Conservation (phyloP, 1,140 invertebrate genomes). For the Drosophila lini region DNA sequence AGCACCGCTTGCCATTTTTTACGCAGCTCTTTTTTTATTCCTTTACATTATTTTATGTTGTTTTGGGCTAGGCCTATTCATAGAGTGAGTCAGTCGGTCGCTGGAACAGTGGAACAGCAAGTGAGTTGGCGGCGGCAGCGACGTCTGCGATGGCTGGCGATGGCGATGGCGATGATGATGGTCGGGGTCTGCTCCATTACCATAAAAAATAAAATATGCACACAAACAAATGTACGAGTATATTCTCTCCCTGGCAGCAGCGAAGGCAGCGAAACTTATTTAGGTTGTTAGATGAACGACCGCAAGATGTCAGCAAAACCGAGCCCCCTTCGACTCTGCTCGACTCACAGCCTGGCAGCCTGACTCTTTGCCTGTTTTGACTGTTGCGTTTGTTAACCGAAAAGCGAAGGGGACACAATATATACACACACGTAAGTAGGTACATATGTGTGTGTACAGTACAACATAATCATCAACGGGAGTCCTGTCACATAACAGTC, state of each 20-base stretch:
- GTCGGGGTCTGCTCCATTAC: conserved; percentile 57
- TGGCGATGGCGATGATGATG: conserved; percentile 19
- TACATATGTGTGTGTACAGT: conserved; percentile 15
- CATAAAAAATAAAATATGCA: conserved; percentile 37
- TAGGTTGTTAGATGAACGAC: conserved; percentile 75
- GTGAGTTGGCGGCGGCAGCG: conserved; percentile 22
- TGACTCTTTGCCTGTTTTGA: conserved; percentile 6
- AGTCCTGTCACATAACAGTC: conserved; percentile 47
- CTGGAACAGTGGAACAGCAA: conserved; percentile 41
- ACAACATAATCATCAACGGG: conserved; percentile 53
- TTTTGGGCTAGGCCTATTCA: conserved; percentile 61
- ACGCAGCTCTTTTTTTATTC: conserved; percentile 22
- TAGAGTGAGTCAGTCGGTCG: conserved; percentile 56
- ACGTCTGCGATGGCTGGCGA: conserved; percentile 3
- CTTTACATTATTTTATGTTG: conserved; percentile 34
- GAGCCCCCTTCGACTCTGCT: conserved; percentile 3
- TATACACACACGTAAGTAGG: conserved; percentile 4
- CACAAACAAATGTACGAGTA: conserved; percentile 33
- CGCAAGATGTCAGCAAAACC: conserved; percentile 45
- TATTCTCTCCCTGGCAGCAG: conserved; percentile 21
- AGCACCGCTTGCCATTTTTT: conserved; percentile 53
- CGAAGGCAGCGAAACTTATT: conserved; percentile 68
- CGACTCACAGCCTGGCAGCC: neutral
- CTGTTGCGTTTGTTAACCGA: conserved; percentile 46
- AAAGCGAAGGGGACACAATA: conserved; percentile 33